These are phyloP conservation scores for Neolamprologus falcicula DNA, from an alignment of 2,113 vertebrate species.

Conservation along the genomic window DNA sequence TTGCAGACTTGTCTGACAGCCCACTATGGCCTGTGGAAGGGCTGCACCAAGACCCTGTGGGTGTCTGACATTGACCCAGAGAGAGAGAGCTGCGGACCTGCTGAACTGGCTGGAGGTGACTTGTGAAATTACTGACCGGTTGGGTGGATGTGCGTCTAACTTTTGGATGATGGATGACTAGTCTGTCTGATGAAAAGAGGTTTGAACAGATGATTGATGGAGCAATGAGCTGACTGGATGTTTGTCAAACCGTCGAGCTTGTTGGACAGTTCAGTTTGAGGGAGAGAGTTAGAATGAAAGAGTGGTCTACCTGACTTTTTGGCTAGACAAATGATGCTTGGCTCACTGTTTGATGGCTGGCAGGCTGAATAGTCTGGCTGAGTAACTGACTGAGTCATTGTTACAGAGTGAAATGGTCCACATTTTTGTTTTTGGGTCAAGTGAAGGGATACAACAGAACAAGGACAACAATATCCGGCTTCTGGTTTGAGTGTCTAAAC, in stretches of 20 bases:
- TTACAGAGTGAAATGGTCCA: not conserved
- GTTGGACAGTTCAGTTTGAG: not conserved
- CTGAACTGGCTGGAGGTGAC: conserved; percentile 81
- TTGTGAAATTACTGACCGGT: not conserved
- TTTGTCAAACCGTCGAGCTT: not conserved
- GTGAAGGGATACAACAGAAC: not conserved
- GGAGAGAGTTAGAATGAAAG: not conserved
- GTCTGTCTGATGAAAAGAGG: not conserved
- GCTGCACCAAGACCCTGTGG: conserved; percentile 80
- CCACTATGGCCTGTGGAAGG: conserved; percentile 84
- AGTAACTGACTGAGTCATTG: conserved; percentile 13
- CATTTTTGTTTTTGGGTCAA: not conserved
- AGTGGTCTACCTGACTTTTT: not conserved
- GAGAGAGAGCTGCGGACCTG: conserved; percentile 79
- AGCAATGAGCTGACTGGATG: not conserved
- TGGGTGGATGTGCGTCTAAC: not conserved
- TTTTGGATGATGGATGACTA: not conserved
- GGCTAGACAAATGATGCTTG: not conserved
- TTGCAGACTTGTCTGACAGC: conserved; percentile 73
- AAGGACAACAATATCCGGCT: not conserved
- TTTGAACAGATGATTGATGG: not conserved
- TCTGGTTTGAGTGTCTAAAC: not conserved
- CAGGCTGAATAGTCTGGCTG: not conserved
- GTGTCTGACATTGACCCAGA: conserved; percentile 74
- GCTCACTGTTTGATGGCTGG: not conserved